Conservation (phyloP, 2,797 vertebrate species). For the Alauda arvensis region DNA sequence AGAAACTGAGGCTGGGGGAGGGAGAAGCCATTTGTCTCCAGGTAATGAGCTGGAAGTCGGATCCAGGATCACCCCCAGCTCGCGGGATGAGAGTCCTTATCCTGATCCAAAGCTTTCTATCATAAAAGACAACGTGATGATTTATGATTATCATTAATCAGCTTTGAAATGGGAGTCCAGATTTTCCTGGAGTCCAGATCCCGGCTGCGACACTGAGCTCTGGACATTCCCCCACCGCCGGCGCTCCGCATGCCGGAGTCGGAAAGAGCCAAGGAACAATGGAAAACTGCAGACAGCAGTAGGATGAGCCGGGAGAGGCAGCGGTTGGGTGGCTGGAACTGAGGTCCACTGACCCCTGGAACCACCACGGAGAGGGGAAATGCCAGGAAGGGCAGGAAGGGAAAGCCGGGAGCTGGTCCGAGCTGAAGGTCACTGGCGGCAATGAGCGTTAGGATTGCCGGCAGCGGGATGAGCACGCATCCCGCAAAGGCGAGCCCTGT, state of each 20-base stretch:
- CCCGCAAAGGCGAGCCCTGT: fast-evolving
- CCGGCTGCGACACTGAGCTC: neutral
- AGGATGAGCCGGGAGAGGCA: neutral
- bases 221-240: fast-evolving
- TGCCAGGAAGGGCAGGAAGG: neutral
- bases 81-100: neutral
- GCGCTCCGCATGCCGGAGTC: fast-evolving
- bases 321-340: neutral
- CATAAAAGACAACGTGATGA: neutral
- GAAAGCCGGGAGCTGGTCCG: fast-evolving
- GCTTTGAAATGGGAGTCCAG: neutral
- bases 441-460: fast-evolving
- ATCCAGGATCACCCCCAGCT: neutral
- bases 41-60: neutral
- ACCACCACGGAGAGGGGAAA: fast-evolving
- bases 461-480: neutral
- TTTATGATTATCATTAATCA: conserved; percentile 3
- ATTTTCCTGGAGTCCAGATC: neutral
- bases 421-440: fast-evolving
- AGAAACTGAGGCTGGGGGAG: conserved; percentile 10
- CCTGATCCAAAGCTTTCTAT: neutral
- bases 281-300: fast-evolving
- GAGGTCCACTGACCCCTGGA: neutral
- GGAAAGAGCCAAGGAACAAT: neutral
- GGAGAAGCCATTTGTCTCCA: neutral